phyloP scores from a whole-genome alignment of 30 jellyfish, hydroid and myxozoan species.

The Phacellophora camtschatica region DNA sequence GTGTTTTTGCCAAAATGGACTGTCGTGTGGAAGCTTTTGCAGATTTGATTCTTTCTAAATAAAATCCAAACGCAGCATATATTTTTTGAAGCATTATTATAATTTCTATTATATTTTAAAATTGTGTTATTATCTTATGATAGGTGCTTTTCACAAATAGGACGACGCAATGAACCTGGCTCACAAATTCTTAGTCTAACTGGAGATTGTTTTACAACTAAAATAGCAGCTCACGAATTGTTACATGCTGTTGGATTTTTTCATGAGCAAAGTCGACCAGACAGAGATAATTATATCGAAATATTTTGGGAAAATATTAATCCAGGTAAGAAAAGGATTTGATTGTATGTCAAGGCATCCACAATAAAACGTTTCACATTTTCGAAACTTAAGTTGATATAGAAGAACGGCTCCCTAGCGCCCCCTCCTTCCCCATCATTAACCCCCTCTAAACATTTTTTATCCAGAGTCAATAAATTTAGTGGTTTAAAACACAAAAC shows the following conservation, averaged over 20 bases:
- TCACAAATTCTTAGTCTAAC: conserved; percentile 44
- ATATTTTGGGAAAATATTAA: conserved; percentile 71
- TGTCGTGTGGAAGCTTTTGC: too few relatives aligned
- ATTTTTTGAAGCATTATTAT: background rate
- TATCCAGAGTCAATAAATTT: background rate
- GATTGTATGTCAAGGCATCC: background rate
- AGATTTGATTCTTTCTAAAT: too few relatives aligned
- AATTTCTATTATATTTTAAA: background rate
- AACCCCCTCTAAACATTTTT: background rate
- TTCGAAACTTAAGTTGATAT: too few relatives aligned
- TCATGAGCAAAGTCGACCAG: conserved; percentile 75
- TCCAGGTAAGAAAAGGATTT: conserved; percentile 1
- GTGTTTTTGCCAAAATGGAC: too few relatives aligned
- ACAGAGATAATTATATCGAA: conserved; percentile 55
- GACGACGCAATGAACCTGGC: conserved; percentile 26
- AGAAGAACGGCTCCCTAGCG: background rate
- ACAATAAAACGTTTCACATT: too few relatives aligned
- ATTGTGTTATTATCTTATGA: background rate
- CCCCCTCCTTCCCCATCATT: too few relatives aligned
- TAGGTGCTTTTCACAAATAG: conserved; percentile 65
- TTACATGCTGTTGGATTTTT: conserved; percentile 64
- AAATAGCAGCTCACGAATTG: conserved; percentile 44
- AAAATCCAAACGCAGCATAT: background rate
- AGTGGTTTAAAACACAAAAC: too few relatives aligned
- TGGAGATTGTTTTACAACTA: conserved; percentile 8